Percentiles rank a stretch among this genome's conserved stretches.
Conservation (phyloP, 2,113 vertebrate species). For the Lanius ludovicianus region DNA sequence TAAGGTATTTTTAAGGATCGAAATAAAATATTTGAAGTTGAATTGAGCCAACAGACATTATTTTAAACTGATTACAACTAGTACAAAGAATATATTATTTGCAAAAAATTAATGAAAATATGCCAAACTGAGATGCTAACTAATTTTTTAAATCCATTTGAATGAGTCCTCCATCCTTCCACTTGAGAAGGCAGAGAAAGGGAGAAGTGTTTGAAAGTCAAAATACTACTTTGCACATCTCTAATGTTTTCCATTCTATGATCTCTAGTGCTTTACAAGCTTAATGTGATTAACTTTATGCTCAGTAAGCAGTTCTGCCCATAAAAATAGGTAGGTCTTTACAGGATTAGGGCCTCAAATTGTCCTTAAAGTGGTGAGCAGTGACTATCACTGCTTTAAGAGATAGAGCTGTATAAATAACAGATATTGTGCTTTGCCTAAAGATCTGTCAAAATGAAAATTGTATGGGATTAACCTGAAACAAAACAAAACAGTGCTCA, state of each 20-base stretch:
- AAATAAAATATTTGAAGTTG: background rate
- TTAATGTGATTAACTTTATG: constrained; percentile 59
- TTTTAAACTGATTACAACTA: background rate
- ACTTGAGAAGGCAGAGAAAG: background rate
- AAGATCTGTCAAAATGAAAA: constrained; percentile 23
- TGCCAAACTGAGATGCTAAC: background rate
- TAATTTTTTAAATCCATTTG: background rate
- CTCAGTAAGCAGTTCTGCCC: constrained; percentile 51
- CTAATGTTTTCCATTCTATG: constrained; percentile 11
- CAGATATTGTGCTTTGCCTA: background rate
- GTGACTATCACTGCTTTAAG: background rate
- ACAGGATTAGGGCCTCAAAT: constrained; percentile 42
- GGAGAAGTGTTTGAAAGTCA: constrained; percentile 27
- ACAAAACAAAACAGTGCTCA: background rate
- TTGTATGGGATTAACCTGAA: background rate
- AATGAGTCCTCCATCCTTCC: background rate
- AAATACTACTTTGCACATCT: constrained; percentile 14
- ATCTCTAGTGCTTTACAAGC: constrained; percentile 34
- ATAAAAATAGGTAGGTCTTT: constrained; percentile 54
- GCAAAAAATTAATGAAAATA: background rate
- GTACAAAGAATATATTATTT: background rate
- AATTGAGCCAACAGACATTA: background rate
- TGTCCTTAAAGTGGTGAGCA: constrained; percentile 16
- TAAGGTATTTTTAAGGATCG: fast-evolving
- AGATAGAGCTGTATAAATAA: background rate